A percentile compares a stretch with the other conserved stretches of the same genome.
These are phyloP conservation scores for Hipposideros larvatus DNA, from an alignment of 2,797 vertebrate species.

Conservation along the genomic window DNA sequence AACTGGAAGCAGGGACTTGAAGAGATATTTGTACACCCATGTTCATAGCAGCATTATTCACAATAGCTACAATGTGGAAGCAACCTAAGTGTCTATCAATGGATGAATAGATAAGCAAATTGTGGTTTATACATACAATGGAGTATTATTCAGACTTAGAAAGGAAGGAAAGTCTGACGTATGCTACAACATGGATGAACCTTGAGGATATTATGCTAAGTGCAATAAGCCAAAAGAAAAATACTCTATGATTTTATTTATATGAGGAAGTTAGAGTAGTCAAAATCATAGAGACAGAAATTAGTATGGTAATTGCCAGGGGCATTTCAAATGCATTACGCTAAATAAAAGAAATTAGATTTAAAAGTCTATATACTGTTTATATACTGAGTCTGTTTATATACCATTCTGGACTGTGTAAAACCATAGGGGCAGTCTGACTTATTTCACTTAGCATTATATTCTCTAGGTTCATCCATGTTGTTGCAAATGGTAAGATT, in stretches of 20 bases:
- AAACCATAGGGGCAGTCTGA: background rate
- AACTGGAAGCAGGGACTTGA: background rate
- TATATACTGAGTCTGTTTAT: background rate
- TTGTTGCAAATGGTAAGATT: too few relatives aligned
- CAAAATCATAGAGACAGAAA: background rate
- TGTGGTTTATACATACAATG: background rate
- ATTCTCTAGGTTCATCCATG: too few relatives aligned
- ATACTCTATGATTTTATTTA: background rate
- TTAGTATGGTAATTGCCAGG: background rate
- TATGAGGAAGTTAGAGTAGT: background rate
- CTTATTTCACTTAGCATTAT: too few relatives aligned
- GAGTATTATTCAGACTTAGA: background rate
- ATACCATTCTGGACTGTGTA: background rate
- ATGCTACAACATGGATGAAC: background rate
- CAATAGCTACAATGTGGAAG: background rate
- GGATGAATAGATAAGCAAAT: background rate
- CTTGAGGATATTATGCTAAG: background rate
- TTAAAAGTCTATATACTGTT: background rate
- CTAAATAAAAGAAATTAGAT: constrained; percentile 1
- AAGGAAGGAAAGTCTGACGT: background rate
- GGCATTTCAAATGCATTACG: background rate
- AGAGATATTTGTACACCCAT: background rate
- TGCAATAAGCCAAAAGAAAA: background rate
- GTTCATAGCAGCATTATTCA: background rate
- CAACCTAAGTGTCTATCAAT: background rate